Evolutionary conservation across 1,140 invertebrate species (phyloP).

Genomic region (Oscheius sp.): DNA sequence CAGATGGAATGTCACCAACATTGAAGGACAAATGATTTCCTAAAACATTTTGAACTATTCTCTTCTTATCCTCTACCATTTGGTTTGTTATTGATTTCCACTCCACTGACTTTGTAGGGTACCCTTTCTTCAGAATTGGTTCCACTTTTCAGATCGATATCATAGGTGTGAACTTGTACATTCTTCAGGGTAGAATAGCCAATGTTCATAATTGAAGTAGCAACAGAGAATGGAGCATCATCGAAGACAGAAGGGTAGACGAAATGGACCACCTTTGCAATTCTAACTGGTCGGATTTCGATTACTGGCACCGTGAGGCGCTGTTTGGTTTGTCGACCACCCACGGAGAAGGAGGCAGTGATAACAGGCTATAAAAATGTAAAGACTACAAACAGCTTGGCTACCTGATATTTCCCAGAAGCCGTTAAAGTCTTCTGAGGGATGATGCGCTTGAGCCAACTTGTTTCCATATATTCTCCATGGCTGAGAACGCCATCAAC

Average conservation of each 20-base stretch:
- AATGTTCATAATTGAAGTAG: slow-evolving; percentile 22
- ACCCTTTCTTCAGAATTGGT: no score
- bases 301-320: slow-evolving; percentile 2
- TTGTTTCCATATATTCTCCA: slow-evolving; percentile 9
- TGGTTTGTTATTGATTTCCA: no score
- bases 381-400: background rate
- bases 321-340: slow-evolving; percentile 14
- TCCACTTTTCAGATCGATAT: no score
- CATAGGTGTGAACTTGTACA: slow-evolving; percentile 11
- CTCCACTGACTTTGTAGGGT: no score
- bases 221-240: slow-evolving; percentile 3
- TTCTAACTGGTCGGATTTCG: slow-evolving; percentile 7
- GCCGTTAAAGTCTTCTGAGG: slow-evolving; percentile 1
- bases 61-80: background rate
- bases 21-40: background rate
- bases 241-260: background rate
- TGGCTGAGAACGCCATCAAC: slow-evolving; percentile 1
- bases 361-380: slow-evolving; percentile 11
- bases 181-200: slow-evolving; percentile 15
- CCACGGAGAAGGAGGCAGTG: slow-evolving; percentile 10
- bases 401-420: slow-evolving; percentile 15
- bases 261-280: slow-evolving; percentile 3
- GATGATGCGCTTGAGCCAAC: background rate
- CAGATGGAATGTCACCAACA: background rate
- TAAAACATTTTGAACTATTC: background rate